phyloP scores from a whole-genome alignment of 2,797 vertebrate genomes.

The Netta rufina region DNA sequence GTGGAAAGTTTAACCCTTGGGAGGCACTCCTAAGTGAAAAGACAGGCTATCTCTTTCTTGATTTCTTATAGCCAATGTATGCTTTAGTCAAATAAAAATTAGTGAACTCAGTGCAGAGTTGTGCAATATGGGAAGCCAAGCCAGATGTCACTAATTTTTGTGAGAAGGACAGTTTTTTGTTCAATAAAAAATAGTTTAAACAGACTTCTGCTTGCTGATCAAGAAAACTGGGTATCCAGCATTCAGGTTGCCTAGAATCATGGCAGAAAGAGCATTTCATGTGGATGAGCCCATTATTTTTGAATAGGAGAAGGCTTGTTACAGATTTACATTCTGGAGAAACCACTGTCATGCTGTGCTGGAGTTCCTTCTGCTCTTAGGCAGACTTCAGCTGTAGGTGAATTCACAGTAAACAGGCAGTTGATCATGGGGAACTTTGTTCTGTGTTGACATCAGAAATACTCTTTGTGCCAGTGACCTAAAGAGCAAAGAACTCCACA shows the following conservation, averaged over 20 bases:
- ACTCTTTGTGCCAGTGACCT: conserved; percentile 8
- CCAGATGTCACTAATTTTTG: background rate
- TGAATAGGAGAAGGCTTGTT: background rate
- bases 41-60: background rate
- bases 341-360: background rate
- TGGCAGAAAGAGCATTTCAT: background rate
- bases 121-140: background rate
- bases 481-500: background rate
- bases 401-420: conserved; percentile 40
- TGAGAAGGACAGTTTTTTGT: background rate
- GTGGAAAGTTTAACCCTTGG: background rate
- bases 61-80: background rate
- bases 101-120: background rate
- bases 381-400: background rate
- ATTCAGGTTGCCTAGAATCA: background rate
- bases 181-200: background rate
- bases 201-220: background rate
- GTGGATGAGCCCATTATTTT: background rate
- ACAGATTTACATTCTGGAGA: background rate
- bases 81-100: background rate
- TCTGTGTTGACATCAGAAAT: conserved; percentile 44
- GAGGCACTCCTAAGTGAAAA: background rate
- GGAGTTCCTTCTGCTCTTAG: background rate
- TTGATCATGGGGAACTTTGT: conserved; percentile 54
- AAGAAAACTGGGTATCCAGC: background rate